Conservation (phyloP, 2,888 invertebrate species). For the Hypercompe scribonia region DNA sequence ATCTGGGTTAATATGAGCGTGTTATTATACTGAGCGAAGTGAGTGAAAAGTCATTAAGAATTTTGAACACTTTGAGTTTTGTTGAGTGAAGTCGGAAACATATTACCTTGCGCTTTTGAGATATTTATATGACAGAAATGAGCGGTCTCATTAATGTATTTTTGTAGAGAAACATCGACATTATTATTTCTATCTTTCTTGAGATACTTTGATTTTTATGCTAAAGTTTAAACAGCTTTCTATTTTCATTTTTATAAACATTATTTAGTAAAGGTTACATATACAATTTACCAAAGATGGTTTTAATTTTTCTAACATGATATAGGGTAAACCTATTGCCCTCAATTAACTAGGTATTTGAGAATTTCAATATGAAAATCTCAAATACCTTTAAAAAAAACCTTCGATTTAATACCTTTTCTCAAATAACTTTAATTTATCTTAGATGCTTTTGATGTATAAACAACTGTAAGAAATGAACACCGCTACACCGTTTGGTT, state of each 20-base stretch:
- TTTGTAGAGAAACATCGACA: not conserved
- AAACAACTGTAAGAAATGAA: not conserved
- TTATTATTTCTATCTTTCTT: not conserved
- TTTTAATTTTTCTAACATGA: no score
- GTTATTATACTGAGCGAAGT: conserved; percentile 21
- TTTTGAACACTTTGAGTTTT: conserved; percentile 16
- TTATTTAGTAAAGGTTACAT: no score
- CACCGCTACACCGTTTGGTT: not conserved
- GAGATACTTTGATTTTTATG: not conserved
- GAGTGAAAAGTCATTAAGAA: conserved; percentile 21
- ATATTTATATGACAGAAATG: not conserved
- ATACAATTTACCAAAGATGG: no score
- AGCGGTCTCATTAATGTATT: not conserved
- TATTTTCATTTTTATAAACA: no score
- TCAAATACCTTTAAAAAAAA: no score
- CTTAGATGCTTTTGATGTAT: no score
- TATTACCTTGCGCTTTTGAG: not conserved
- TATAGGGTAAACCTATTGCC: no score
- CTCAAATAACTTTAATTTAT: no score
- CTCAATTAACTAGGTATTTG: no score
- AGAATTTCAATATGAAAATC: no score
- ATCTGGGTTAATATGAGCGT: conserved; percentile 35
- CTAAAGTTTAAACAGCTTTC: not conserved
- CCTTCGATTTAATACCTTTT: no score
- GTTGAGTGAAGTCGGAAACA: conserved; percentile 3